These are phyloP conservation scores for Parazoanthus darwini DNA, from an alignment of 92 coral and sea anemone species.

Conservation along the genomic window DNA sequence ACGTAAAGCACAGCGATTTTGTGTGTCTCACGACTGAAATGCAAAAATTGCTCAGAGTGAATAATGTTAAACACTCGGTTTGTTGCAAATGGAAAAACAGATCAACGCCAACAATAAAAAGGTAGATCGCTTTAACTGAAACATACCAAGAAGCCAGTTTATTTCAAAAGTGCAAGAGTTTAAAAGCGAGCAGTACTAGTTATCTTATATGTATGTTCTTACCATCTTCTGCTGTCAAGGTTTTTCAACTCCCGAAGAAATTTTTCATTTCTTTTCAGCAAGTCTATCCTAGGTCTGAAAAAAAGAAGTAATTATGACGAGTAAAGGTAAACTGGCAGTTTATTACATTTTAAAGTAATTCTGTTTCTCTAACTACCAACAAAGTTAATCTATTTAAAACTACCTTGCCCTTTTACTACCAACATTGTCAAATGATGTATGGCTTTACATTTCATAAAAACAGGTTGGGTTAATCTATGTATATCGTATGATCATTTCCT, in stretches of 20 bases:
- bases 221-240: constrained; percentile 92
- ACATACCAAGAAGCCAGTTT: background rate
- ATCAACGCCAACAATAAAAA: background rate
- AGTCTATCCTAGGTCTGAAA: constrained; percentile 81
- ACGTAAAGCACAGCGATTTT: constrained; percentile 95
- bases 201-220: background rate
- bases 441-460: background rate
- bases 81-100: background rate
- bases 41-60: background rate
- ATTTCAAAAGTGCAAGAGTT: background rate
- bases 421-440: no score
- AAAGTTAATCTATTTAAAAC: no score
- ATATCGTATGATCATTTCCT: no score
- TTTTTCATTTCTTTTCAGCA: constrained; percentile 82
- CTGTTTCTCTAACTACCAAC: no score
- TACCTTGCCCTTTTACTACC: no score
- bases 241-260: constrained; percentile 92
- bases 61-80: background rate
- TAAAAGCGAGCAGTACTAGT: background rate
- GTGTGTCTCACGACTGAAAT: constrained; percentile 94
- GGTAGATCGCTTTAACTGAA: background rate
- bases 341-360: background rate
- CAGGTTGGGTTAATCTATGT: background rate
- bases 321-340: background rate
- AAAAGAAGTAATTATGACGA: background rate